Conservation (phyloP, 2,888 invertebrate genomes). For the Prosapia bicincta region DNA sequence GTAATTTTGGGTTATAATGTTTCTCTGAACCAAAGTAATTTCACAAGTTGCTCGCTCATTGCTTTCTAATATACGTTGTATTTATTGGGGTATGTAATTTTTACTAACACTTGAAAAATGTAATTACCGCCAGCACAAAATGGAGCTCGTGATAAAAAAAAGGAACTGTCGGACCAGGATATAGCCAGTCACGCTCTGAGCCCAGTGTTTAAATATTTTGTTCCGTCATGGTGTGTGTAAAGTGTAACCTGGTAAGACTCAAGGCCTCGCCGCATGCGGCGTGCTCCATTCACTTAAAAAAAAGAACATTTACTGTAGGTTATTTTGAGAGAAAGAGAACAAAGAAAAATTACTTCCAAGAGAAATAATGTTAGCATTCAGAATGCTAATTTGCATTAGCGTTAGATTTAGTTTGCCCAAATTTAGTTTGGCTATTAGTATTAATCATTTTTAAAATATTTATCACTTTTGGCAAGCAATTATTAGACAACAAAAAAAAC, state of each 20-base stretch:
- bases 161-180: neutral
- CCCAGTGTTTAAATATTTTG: neutral
- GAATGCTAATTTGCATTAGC: neutral
- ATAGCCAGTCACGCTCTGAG: neutral
- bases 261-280: neutral
- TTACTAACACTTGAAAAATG: too few species aligned
- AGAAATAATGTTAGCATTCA: neutral
- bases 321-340: neutral
- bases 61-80: too few species aligned
- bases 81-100: too few species aligned
- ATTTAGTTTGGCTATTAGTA: neutral
- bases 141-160: neutral
- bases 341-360: neutral
- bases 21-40: too few species aligned
- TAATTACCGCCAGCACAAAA: neutral
- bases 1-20: too few species aligned
- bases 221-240: neutral
- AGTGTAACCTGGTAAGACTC: neutral
- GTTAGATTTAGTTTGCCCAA: neutral
- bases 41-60: too few species aligned
- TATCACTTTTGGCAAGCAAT: too few species aligned
- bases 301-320: neutral
- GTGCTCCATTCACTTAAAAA: neutral
- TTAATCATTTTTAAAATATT: neutral
- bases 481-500: too few species aligned